Conservation (phyloP, 2,797 vertebrate species). For the Coregonus ussuriensis region DNA sequence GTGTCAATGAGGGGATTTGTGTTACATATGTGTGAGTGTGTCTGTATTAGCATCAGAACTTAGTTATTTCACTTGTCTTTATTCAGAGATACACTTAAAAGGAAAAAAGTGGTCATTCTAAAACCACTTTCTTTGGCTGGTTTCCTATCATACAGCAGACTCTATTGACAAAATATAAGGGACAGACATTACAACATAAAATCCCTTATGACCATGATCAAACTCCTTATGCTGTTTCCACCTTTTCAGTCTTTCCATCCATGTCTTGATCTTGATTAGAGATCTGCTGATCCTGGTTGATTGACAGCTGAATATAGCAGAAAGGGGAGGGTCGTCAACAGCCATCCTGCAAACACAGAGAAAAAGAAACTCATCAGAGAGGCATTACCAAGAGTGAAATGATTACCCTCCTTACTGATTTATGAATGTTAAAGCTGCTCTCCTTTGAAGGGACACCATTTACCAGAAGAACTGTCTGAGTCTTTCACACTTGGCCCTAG, state of each 20-base stretch:
- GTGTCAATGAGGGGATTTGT: background rate
- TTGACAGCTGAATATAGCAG: background rate
- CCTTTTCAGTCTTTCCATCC: slow-evolving; percentile 22
- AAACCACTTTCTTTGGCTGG: background rate
- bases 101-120: too few relatives aligned
- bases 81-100: background rate
- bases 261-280: slow-evolving; percentile 19
- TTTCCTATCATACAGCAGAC: background rate
- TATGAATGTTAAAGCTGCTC: slow-evolving; percentile 35
- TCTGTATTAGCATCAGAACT: background rate
- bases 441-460: slow-evolving; percentile 2
- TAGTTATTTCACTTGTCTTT: background rate
- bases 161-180: background rate
- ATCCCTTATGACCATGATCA: background rate
- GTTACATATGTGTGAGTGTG: background rate
- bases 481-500: slow-evolving; percentile 37
- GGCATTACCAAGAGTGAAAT: slow-evolving; percentile 4
- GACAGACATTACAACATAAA: background rate
- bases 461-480: background rate
- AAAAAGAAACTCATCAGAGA: slow-evolving; percentile 12
- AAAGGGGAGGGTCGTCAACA: slow-evolving; percentile 40
- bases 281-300: background rate
- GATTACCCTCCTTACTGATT: slow-evolving; percentile 14
- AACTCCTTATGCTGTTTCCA: slow-evolving; percentile 35
- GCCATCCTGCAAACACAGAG: slow-evolving; percentile 49